Base-by-base conservation (phyloP, 2,113 vertebrate species). In the Sisor rabdophorus region DNA sequence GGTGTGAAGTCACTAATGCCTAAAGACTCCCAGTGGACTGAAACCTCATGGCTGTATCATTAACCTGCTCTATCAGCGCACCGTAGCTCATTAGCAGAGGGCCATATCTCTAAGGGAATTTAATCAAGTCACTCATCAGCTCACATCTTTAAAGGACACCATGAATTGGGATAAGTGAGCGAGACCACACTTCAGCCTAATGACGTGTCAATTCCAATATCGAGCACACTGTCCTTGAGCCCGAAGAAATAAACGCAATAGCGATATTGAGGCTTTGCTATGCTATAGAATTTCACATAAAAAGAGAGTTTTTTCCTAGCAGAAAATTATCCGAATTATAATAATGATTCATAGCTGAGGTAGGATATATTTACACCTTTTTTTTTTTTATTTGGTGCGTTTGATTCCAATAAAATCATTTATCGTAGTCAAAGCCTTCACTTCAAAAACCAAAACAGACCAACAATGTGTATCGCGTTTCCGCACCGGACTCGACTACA, bases 71-170 rank as follows among this genome's bases (percentile, higher is more conserved):
- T 54, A 71, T 78, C 50, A 17, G 58, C 40, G 47, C 68, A 64
- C 68, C n/a, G 68, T 47, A 54, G 75, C 71, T 81, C 80, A 71
- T 81, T 81, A 78, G 75, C 54, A 59, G 30, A 75, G 30, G 73
- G 68, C 28, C 56, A 53, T 24, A n/a, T 67, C 44, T 70, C 79
- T 26, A 47, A 54, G 59, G 53, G 71, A 50, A 53, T 68, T 69
- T 69, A 77, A 81, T 81, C 80, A 77, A 77, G 73, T 81, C 80
- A 78, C 63, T 81, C 75, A 81, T 77, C 76, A 63, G 54, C 30
- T 22, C 48, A 81, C 53, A 78, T 71, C 75, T 78, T 72, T 75
- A 78, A 73, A 61, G 71, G 55, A 73, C 32, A 68, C 12, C 24
- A 40, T 61, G 76, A 70, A 78, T 81, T 75, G 56, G 56, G 80